Percentiles rank a stretch among this genome's conserved stretches.
These are phyloP conservation scores for Hemistola chrysoprasaria DNA, from an alignment of 2,888 invertebrate species.

Conservation along the genomic window DNA sequence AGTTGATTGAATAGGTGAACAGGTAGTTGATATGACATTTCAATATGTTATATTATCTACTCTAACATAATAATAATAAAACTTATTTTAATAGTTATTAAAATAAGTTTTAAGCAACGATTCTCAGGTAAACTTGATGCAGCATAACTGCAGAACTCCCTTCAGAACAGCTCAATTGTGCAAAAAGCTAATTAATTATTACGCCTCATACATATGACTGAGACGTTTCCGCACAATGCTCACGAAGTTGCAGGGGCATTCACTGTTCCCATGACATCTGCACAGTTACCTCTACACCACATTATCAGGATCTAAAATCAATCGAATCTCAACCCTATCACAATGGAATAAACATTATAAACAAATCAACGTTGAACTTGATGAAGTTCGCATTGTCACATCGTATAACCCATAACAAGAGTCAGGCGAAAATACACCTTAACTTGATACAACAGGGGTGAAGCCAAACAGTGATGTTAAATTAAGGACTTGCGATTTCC, in stretches of 20 bases:
- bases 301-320: slow-evolving; percentile 17
- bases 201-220: slow-evolving; percentile 21
- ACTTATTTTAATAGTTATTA: too few relatives aligned
- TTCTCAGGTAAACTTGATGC: too few relatives aligned
- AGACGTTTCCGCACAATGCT: slow-evolving; percentile 33
- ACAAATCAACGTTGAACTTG: slow-evolving; percentile 26
- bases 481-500: slow-evolving; percentile 33
- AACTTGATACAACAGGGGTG: slow-evolving; percentile 11
- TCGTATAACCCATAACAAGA: slow-evolving; percentile 5
- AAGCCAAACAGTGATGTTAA: background rate
- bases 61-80: too few relatives aligned
- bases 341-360: slow-evolving; percentile 27
- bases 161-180: slow-evolving; percentile 2
- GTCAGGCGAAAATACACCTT: slow-evolving; percentile 15
- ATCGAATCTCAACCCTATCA: slow-evolving; percentile 37
- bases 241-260: slow-evolving; percentile 41
- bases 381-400: slow-evolving; percentile 32
- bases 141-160: too few relatives aligned
- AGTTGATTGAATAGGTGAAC: background rate
- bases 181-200: slow-evolving; percentile 25
- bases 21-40: background rate
- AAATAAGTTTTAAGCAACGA: too few relatives aligned
- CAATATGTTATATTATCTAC: slow-evolving; percentile 2
- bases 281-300: slow-evolving; percentile 54
- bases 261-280: slow-evolving; percentile 60